A percentile compares a stretch with the other conserved stretches of the same genome.
These are phyloP conservation scores for Cynodonichthys magdalenae DNA, from an alignment of 2,797 vertebrate species.

Conservation along the genomic window DNA sequence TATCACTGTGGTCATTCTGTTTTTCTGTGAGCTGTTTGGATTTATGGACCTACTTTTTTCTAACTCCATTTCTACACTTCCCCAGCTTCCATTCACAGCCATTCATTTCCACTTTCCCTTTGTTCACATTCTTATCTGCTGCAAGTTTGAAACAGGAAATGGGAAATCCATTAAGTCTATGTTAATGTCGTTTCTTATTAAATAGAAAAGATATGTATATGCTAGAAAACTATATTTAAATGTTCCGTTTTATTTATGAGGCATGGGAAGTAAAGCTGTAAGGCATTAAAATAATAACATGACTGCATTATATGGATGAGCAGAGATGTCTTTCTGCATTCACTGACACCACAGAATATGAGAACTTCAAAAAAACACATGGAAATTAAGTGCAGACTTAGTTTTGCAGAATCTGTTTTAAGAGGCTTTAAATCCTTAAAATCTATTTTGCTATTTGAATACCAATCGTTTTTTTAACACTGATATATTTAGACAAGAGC, in stretches of 20 bases:
- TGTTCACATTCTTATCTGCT: conserved; percentile 14
- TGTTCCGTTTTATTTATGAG: conserved; percentile 30
- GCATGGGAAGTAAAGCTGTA: conserved; percentile 3
- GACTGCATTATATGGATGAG: conserved; percentile 45
- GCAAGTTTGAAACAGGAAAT: conserved; percentile 10
- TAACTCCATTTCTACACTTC: conserved; percentile 20
- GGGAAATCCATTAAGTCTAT: conserved; percentile 20
- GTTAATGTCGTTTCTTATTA: conserved; percentile 19
- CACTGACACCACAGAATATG: conserved; percentile 15
- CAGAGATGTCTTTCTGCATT: conserved; percentile 35
- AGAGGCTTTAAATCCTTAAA: no score
- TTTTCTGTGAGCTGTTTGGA: conserved; percentile 20
- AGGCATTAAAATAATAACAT: conserved; percentile 16
- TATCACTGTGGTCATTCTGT: conserved; percentile 22
- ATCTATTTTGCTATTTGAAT: not conserved
- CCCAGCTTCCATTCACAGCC: conserved; percentile 5
- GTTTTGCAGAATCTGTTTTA: not conserved
- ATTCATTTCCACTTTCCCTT: not conserved
- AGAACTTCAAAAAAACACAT: conserved; percentile 4
- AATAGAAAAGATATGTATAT: conserved; percentile 13
- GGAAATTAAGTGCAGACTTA: conserved; percentile 17
- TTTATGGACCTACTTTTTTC: conserved; percentile 18
- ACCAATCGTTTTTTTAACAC: no score
- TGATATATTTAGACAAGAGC: no score
- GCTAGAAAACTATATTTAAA: not conserved